Evolutionary conservation across 2,888 invertebrate genomes (phyloP).

Genomic region (Tenthredo notha): DNA sequence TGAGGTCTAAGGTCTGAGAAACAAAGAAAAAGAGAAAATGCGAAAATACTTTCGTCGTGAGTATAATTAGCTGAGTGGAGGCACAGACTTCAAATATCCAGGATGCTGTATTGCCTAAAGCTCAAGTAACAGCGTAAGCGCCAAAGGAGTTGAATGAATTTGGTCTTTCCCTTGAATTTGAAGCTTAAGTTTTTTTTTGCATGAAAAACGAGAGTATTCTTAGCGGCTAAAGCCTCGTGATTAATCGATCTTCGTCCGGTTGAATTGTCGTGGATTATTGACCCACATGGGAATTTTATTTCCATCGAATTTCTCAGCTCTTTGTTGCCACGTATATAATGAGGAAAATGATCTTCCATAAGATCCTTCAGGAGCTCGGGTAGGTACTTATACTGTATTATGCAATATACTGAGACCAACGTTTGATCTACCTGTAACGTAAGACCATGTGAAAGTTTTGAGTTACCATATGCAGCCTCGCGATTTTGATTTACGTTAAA

Average conservation of each 20-base stretch:
- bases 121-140: neutral
- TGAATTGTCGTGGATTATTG: neutral
- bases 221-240: neutral
- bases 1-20: neutral
- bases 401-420: neutral
- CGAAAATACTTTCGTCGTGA: conserved; percentile 3
- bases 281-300: neutral
- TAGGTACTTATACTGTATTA: neutral
- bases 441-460: neutral
- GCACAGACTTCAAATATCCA: neutral
- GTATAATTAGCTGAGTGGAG: neutral
- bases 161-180: neutral
- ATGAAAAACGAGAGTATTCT: neutral
- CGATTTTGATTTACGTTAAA: neutral
- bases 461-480: neutral
- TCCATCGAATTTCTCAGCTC: neutral
- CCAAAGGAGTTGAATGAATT: neutral
- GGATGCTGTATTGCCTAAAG: neutral
- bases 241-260: neutral
- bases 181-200: neutral
- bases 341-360: neutral
- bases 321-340: neutral
- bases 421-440: neutral
- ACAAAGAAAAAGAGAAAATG: neutral
- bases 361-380: neutral